These are phyloP conservation scores for Penelope pileata DNA, from an alignment of 2,113 vertebrate genomes.

Conservation along the genomic window DNA sequence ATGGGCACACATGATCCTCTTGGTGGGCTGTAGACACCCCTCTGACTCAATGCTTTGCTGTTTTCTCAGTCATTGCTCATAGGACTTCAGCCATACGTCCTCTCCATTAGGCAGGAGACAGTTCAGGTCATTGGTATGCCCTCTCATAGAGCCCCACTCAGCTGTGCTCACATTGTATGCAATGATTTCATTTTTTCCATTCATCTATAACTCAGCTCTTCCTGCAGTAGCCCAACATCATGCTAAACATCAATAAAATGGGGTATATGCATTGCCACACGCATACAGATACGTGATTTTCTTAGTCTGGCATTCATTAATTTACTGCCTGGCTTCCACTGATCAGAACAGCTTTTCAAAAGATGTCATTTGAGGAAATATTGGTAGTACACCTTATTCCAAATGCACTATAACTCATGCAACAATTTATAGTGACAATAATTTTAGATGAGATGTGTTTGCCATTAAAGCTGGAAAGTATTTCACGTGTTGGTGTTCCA, in stretches of 20 bases:
- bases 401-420: neutral
- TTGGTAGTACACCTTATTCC: neutral
- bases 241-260: neutral
- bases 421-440: neutral
- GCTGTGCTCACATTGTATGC: neutral
- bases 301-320: neutral
- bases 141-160: neutral
- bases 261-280: neutral
- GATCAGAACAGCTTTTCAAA: neutral
- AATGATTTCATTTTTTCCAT: neutral
- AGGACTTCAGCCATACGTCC: neutral
- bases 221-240: neutral
- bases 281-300: neutral
- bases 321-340: neutral
- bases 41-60: fast-evolving
- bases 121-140: neutral
- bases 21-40: neutral
- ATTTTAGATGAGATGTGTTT: neutral
- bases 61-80: neutral
- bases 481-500: neutral
- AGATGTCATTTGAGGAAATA: neutral
- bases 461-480: neutral
- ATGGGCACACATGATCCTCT: too few relatives aligned
- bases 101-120: neutral
- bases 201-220: neutral